These are phyloP conservation scores for Lysandra bellargus DNA, from an alignment of 2,888 invertebrate genomes.

Conservation along the genomic window DNA sequence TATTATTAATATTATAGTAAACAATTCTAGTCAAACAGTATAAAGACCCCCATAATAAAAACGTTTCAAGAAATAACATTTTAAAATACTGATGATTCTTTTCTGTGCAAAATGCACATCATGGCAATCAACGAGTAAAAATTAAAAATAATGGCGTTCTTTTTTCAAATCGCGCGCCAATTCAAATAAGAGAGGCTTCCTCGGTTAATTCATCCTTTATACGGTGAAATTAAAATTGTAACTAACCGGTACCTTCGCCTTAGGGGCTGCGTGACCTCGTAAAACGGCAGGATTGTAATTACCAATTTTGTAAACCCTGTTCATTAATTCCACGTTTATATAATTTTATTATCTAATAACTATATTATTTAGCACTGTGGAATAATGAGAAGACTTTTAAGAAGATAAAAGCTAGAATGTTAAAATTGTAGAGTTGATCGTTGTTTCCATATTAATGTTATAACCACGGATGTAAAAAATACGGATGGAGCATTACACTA, in stretches of 20 bases:
- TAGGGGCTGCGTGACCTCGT: conserved; percentile 62
- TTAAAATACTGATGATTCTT: not conserved
- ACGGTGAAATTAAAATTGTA: conserved; percentile 63
- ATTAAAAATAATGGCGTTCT: not conserved
- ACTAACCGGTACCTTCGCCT: conserved; percentile 60
- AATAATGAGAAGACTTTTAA: not conserved
- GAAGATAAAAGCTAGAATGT: not conserved
- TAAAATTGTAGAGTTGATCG: not conserved
- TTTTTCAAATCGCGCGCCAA: conserved; percentile 1
- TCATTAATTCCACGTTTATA: conserved; percentile 59
- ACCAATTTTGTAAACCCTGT: conserved; percentile 73
- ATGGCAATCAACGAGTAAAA: not conserved
- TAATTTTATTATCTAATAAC: conserved; percentile 1
- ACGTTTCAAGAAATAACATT: not conserved
- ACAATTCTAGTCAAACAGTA: no score
- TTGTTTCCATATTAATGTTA: no score
- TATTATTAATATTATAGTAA: no score
- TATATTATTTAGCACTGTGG: not conserved
- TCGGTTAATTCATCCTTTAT: conserved; percentile 35
- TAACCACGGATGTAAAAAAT: no score
- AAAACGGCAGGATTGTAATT: conserved; percentile 69
- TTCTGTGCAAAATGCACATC: not conserved
- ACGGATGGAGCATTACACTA: no score
- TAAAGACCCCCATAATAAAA: no score
- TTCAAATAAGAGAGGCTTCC: conserved; percentile 24